Base-by-base conservation (phyloP, 35 echinoderm and acorn worm species). In the Anneissia japonica region DNA sequence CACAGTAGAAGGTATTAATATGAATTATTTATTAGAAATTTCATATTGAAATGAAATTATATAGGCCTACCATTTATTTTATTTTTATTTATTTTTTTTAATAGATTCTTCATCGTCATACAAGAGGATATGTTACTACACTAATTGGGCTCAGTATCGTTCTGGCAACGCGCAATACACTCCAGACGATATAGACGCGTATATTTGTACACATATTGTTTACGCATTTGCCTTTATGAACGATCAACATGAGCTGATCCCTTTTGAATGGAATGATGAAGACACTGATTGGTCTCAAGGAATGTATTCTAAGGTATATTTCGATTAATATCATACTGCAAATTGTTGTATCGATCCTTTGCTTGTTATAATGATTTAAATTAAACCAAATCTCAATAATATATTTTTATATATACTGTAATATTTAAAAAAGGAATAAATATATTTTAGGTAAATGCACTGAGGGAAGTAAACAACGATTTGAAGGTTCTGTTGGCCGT, bases 141-240 rank as follows among this genome's bases (percentile, higher is more conserved):
- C 76, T 17, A 77, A 88, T 34, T 80, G 78, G 76, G 39, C 78
- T 1, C 43, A 79, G 26, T 88, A 80, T 36, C 45, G 43, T 36
- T 4, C 46, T 4, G 78, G 46, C 12, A 16, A 46, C 12, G 78
- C 33, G 0, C 64, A 72, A 26, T 81, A 41, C 5, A 39, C 30
- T 29, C 84, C 86, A 81, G 46, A 81, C 32, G 36, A 82, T 38
- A 83, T 90, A 4, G 88, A 90, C 34, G 81, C 88, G 0, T 84
- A 40, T 39, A 36, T 90, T 26, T 90, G 88, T 46, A 90, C 88
- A 14, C 88, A 90, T 41, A 73, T 90, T 31, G 82, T 90, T 30
- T 90, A 84, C 74, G 30, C 73, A 30, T 90, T 90, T 38, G 86
- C 86, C 36, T 11, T 39, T 26, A 38, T 81, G 79, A 81, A 81